phyloP scores from a whole-genome alignment of 2,888 invertebrate genomes.

The Tenthredo mesomela region DNA sequence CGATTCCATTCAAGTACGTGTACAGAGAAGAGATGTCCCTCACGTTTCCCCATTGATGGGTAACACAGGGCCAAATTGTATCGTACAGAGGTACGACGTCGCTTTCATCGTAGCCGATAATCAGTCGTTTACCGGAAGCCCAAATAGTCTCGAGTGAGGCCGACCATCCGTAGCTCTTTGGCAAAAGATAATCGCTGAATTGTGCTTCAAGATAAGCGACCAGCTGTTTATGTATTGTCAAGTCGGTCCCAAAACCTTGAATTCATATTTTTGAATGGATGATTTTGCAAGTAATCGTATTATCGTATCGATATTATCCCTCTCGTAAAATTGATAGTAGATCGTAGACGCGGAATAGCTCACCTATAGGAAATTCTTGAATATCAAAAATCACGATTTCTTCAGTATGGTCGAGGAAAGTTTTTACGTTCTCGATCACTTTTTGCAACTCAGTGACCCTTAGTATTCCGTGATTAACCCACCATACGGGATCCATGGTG shows the following conservation, averaged over 20 bases:
- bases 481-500: slow-evolving; percentile 75
- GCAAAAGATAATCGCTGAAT: slow-evolving; percentile 73
- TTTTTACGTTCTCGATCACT: slow-evolving; percentile 79
- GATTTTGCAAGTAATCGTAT: not conserved
- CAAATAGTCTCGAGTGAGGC: slow-evolving; percentile 79
- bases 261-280: not conserved
- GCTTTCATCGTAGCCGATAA: slow-evolving; percentile 79
- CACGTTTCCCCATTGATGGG: slow-evolving; percentile 85
- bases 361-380: slow-evolving; percentile 82
- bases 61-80: slow-evolving; percentile 81
- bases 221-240: slow-evolving; percentile 73
- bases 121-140: slow-evolving; percentile 78
- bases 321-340: not conserved
- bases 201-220: slow-evolving; percentile 72
- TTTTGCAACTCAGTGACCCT: slow-evolving; percentile 78
- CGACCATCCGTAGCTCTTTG: slow-evolving; percentile 77
- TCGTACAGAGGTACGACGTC: slow-evolving; percentile 68
- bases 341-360: slow-evolving; percentile 49
- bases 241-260: slow-evolving; percentile 76
- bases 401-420: slow-evolving; percentile 80
- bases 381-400: slow-evolving; percentile 82
- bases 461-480: slow-evolving; percentile 81
- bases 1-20: slow-evolving; percentile 76
- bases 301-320: not conserved
- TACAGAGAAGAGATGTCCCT: slow-evolving; percentile 80